Conservation (phyloP, 2,797 vertebrate species). For the Graptemys geographica region DNA sequence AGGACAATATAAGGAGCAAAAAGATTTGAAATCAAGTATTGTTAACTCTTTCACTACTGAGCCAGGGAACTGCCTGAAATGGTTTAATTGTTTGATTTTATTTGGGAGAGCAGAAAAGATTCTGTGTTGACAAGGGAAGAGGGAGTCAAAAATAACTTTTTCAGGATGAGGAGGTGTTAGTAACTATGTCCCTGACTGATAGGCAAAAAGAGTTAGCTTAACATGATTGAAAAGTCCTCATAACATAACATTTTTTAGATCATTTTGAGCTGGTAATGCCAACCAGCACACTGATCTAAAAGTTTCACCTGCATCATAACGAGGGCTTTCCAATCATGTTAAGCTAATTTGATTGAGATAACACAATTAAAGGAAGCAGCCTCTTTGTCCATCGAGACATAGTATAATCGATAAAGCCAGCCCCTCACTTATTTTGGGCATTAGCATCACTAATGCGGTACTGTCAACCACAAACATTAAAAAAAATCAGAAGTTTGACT, state of each 20-base stretch:
- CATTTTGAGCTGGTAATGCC: background rate
- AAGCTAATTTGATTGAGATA: background rate
- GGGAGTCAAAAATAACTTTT: background rate
- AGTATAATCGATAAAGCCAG: background rate
- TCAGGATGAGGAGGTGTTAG: background rate
- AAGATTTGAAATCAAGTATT: background rate
- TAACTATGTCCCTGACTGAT: background rate
- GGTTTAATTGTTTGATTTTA: constrained; percentile 18
- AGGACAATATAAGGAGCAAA: background rate
- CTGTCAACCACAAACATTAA: background rate
- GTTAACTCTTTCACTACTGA: background rate
- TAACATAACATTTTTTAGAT: background rate
- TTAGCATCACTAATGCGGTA: background rate
- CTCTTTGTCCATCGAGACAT: background rate
- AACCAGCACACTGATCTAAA: background rate
- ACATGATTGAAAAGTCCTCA: background rate
- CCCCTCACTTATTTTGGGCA: background rate
- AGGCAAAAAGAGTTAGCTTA: background rate
- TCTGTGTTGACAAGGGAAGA: background rate
- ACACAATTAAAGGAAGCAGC: background rate
- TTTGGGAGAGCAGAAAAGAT: constrained; percentile 3
- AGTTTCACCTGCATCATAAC: background rate
- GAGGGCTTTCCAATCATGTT: background rate
- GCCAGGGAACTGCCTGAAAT: background rate
- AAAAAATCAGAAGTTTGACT: background rate